These are phyloP conservation scores for Drosophila cyrtoloma DNA, from an alignment of 2,888 invertebrate species.

Conservation along the genomic window DNA sequence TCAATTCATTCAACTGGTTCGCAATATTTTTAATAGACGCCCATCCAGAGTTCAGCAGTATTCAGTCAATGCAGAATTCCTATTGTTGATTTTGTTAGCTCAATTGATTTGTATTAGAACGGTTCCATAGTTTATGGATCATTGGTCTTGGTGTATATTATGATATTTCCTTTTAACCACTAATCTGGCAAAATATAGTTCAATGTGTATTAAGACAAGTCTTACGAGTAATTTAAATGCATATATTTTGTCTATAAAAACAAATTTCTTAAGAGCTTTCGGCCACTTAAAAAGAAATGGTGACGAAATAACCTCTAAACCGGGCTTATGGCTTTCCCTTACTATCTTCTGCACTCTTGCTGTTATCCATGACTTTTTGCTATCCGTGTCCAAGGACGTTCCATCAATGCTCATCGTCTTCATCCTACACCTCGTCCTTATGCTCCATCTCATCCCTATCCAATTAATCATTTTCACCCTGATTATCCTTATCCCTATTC, in stretches of 20 bases:
- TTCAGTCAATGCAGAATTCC: slow-evolving; percentile 4
- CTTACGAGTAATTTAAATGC: not conserved
- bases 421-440: not conserved
- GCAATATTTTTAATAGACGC: not conserved
- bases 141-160: slow-evolving; percentile 1
- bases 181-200: slow-evolving; percentile 18
- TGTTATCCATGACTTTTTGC: not conserved
- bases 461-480: not conserved
- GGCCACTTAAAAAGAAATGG: slow-evolving; percentile 8
- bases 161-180: not conserved
- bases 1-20: not conserved
- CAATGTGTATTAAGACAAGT: not conserved
- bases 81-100: slow-evolving; percentile 30
- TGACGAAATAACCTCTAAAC: slow-evolving; percentile 30
- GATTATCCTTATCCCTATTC: not conserved
- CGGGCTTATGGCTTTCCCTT: slow-evolving; percentile 8
- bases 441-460: not conserved
- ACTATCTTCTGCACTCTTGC: slow-evolving; percentile 17
- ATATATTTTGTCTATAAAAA: slow-evolving; percentile 40
- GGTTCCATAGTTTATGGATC: slow-evolving; percentile 7
- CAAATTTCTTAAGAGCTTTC: not conserved
- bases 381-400: not conserved
- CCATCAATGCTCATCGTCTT: not conserved
- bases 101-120: slow-evolving; percentile 36
- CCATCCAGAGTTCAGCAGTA: not conserved